Evolutionary conservation across 2,113 vertebrate species (phyloP), one percentile per base, ranked within the genome.

Genomic region (Alouatta palliata): DNA sequence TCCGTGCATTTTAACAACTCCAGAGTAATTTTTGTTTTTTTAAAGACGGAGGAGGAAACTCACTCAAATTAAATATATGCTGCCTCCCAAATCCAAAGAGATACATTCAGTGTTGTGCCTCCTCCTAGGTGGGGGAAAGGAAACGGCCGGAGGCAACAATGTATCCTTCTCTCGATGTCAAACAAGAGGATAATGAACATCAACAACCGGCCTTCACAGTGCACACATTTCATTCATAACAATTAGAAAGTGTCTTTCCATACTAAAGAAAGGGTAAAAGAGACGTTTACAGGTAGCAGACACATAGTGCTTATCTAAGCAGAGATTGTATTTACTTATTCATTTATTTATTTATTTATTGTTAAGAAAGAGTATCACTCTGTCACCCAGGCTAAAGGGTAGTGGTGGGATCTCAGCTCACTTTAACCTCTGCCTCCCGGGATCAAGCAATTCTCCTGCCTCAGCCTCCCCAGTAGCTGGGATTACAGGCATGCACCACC

Each of bases 41-140:
- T 1, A n/a, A n/a, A n/a, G n/a, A n/a, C n/a, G n/a, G n/a, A n/a
- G 3, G 3, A 10, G 6, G 25, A 8, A 43, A 43, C 58, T 66
- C 16, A 5, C 21, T 8, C 87, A 35, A 27, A 64, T 27, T 9
- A 37, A 90, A 35, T 56, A 8, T 4, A 5, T 6, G 25, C 40
- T 64, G 5, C 43, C 6, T 45, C 43, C 43, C 43, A 45, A 45
- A 45, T 45, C 43, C 43, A 45, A 45, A 45, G 45, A 47, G 43
- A 32, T 75, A 56, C 23, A 3, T 32, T 8, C 4, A 43, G 23
- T 27, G 0, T 6, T 10, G 20, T 3, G 13, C 87, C 12, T 6
- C 52, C 37, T 73, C 25, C 40, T 73, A 12, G 70, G 52, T 21
- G 35, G 58, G 8, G 68, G 35, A 45, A 30, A 73, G 35, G 16